These are phyloP conservation scores for Troilus luridus DNA, from an alignment of 2,888 invertebrate genomes.

Conservation along the genomic window DNA sequence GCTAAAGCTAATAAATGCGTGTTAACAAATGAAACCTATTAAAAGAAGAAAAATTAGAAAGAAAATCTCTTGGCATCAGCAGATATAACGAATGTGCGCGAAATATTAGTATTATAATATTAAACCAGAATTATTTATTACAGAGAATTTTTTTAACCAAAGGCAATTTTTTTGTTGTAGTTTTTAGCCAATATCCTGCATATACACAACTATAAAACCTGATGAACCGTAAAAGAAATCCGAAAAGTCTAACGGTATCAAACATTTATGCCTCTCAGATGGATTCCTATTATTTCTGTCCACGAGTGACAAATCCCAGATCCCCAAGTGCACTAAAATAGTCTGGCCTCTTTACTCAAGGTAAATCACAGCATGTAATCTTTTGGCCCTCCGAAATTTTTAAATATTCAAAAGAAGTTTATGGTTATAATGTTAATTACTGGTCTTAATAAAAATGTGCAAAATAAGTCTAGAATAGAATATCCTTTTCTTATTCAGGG, in stretches of 20 bases:
- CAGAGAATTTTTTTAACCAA: not conserved
- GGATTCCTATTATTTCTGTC: constrained; percentile 22
- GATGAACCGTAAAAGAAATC: not conserved
- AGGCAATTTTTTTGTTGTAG: not conserved
- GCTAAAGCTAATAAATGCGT: too few species aligned
- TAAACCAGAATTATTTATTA: not conserved
- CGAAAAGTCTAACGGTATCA: not conserved
- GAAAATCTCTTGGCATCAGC: not conserved
- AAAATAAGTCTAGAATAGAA: too few species aligned
- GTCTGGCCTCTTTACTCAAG: constrained; percentile 5
- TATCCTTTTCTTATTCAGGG: too few species aligned
- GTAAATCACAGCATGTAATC: not conserved
- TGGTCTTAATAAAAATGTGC: too few species aligned
- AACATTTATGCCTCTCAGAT: constrained; percentile 5
- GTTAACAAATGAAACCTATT: too few species aligned
- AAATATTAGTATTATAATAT: not conserved
- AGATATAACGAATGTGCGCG: not conserved
- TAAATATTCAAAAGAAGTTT: not conserved
- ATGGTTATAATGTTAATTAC: too few species aligned
- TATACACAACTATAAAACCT: too few species aligned
- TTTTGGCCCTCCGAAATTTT: not conserved
- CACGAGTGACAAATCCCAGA: constrained; percentile 28
- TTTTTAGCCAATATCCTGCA: too few species aligned
- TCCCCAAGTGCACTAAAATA: constrained; percentile 9
- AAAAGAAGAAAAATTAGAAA: not conserved